Evolutionary conservation across 2,888 invertebrate species (phyloP).

Genomic region (Oxytorus armatus): DNA sequence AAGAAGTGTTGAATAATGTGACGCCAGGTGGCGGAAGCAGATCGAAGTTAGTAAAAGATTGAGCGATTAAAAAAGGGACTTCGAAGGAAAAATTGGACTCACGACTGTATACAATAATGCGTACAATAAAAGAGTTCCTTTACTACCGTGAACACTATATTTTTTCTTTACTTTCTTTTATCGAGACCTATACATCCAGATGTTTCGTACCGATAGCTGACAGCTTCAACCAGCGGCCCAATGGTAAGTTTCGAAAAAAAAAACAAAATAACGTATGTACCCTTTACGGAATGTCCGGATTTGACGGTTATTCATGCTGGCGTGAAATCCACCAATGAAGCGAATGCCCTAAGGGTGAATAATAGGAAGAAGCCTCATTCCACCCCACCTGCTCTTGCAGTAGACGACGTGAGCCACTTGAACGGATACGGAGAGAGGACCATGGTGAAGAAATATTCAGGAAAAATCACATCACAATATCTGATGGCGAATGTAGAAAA

Average conservation of each 20-base stretch:
- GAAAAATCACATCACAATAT: slow-evolving; percentile 38
- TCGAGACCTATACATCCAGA: neutral
- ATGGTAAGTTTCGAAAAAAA: slow-evolving; percentile 8
- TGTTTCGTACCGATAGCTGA: slow-evolving; percentile 15
- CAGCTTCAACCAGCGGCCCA: neutral
- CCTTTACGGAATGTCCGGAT: slow-evolving; percentile 44
- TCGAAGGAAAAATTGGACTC: slow-evolving; percentile 65
- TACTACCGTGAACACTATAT: slow-evolving; percentile 68
- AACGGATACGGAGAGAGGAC: slow-evolving; percentile 46
- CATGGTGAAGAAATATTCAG: slow-evolving; percentile 16
- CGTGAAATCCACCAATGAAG: slow-evolving; percentile 58
- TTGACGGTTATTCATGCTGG: slow-evolving; percentile 64
- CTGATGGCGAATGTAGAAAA: neutral
- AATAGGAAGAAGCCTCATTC: slow-evolving; percentile 42
- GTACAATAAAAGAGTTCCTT: slow-evolving; percentile 83
- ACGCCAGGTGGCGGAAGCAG: slow-evolving; percentile 3
- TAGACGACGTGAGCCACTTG: slow-evolving; percentile 42
- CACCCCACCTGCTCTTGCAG: slow-evolving; percentile 12
- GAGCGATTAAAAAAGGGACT: neutral
- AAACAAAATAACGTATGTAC: slow-evolving; percentile 15
- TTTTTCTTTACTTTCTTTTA: slow-evolving; percentile 44
- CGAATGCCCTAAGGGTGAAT: slow-evolving; percentile 27
- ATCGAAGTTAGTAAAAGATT: slow-evolving; percentile 27
- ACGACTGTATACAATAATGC: slow-evolving; percentile 76
- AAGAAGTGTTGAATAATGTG: slow-evolving; percentile 45